phyloP scores from a whole-genome alignment of 2,797 vertebrate genomes.

The Dromococcyx pavoninus region DNA sequence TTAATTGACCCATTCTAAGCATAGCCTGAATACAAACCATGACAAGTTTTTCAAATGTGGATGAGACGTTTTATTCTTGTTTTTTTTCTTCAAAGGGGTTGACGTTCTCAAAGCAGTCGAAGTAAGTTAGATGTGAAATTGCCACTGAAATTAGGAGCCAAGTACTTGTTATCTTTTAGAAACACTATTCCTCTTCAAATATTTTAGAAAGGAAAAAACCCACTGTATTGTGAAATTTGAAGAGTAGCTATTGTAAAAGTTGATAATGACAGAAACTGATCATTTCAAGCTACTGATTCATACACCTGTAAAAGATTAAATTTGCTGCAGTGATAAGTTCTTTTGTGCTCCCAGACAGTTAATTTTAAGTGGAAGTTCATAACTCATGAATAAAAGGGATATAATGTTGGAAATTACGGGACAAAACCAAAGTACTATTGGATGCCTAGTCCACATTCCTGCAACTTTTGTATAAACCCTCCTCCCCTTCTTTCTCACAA shows the following conservation, averaged over 20 bases:
- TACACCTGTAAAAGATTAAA: background rate
- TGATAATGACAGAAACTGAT: background rate
- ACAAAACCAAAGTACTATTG: background rate
- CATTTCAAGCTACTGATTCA: background rate
- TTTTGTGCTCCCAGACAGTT: background rate
- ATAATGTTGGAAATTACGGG: background rate
- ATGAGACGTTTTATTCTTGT: background rate
- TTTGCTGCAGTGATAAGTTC: background rate
- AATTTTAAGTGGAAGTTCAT: background rate
- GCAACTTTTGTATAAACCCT: background rate
- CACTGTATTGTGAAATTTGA: background rate
- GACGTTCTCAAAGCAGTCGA: background rate
- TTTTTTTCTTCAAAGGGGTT: accelerated
- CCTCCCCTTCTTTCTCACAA: background rate
- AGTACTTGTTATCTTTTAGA: background rate
- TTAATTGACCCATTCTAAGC: background rate
- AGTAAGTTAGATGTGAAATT: background rate
- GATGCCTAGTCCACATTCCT: background rate
- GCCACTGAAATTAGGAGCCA: background rate
- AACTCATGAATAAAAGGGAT: background rate
- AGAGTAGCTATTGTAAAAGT: background rate
- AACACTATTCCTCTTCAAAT: background rate
- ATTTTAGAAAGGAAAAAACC: background rate
- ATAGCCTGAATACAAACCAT: background rate
- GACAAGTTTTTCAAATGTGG: background rate